Evolutionary conservation across 1,140 invertebrate genomes (phyloP).

Genomic region (Zaprionus inermis): DNA sequence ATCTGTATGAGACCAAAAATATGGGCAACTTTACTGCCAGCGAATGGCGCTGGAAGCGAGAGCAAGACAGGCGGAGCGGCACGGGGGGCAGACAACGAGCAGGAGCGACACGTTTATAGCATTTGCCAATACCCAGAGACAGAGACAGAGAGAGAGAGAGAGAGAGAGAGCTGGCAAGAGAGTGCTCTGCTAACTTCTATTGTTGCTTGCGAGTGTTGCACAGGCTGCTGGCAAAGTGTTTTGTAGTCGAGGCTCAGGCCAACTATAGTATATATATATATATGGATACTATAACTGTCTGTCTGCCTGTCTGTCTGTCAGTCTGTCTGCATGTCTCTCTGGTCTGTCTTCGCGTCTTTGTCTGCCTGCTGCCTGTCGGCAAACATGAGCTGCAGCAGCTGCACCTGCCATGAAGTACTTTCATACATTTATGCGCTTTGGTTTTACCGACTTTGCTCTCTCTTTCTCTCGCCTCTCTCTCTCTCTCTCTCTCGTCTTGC

Average conservation of each 20-base stretch:
- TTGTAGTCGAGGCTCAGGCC: slow-evolving; percentile 39
- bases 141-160: slow-evolving; percentile 5
- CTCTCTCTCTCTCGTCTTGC: not conserved
- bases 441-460: slow-evolving; percentile 33
- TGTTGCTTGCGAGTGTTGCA: slow-evolving; percentile 56
- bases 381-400: slow-evolving; percentile 57
- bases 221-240: slow-evolving; percentile 54
- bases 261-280: slow-evolving; percentile 60
- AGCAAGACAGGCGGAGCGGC: not conserved
- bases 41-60: not conserved
- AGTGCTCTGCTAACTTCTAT: slow-evolving; percentile 77
- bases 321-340: not conserved
- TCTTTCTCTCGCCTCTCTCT: not conserved
- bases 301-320: not conserved
- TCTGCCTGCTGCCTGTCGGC: slow-evolving; percentile 55
- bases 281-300: slow-evolving; percentile 4
- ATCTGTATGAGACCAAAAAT: slow-evolving; percentile 30
- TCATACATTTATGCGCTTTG: slow-evolving; percentile 69
- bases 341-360: not conserved
- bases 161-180: slow-evolving; percentile 38
- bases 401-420: slow-evolving; percentile 52
- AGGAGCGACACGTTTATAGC: slow-evolving; percentile 68
- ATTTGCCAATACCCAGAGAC: slow-evolving; percentile 69
- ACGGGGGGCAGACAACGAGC: slow-evolving; percentile 5
- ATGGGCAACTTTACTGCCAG: slow-evolving; percentile 39